phyloP scores from a whole-genome alignment of 2,113 vertebrate species.

The Hydrolagus affinis region DNA sequence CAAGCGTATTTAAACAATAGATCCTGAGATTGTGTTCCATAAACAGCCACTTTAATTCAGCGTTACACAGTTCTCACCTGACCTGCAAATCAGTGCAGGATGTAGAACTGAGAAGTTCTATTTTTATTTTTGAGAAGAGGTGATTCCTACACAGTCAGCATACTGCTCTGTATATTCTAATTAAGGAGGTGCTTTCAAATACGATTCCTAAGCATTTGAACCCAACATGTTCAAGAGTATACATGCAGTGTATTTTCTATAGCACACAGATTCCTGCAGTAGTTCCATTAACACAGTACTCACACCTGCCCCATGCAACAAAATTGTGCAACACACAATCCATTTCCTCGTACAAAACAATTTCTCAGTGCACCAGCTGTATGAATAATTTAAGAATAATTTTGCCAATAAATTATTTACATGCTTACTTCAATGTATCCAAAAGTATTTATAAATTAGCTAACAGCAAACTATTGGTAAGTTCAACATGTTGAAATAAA shows the following conservation, averaged over 20 bases:
- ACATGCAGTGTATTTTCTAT: background rate
- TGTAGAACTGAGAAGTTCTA: too few species aligned
- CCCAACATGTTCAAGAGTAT: background rate
- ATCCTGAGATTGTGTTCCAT: too few species aligned
- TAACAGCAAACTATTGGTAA: conserved; percentile 20
- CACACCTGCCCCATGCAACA: background rate
- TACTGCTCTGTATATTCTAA: background rate
- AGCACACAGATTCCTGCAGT: background rate
- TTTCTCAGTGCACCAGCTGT: conserved; percentile 2
- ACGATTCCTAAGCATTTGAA: background rate
- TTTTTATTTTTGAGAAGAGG: too few species aligned
- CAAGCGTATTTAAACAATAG: too few species aligned
- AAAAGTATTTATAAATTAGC: background rate
- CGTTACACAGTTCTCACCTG: too few species aligned
- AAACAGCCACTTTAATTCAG: too few species aligned
- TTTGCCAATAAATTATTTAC: conserved; percentile 24
- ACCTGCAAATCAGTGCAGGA: too few species aligned
- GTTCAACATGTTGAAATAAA: background rate
- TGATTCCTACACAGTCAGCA: background rate
- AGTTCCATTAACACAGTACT: background rate
- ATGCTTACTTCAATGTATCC: background rate
- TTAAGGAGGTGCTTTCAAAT: background rate
- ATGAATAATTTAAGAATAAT: conserved; percentile 28
- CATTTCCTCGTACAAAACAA: background rate
- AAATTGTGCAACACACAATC: background rate